A percentile compares a stretch with the other conserved stretches of the same genome.
These are phyloP conservation scores for Zootoca vivipara DNA, from an alignment of 2,113 vertebrate genomes.

Conservation along the genomic window DNA sequence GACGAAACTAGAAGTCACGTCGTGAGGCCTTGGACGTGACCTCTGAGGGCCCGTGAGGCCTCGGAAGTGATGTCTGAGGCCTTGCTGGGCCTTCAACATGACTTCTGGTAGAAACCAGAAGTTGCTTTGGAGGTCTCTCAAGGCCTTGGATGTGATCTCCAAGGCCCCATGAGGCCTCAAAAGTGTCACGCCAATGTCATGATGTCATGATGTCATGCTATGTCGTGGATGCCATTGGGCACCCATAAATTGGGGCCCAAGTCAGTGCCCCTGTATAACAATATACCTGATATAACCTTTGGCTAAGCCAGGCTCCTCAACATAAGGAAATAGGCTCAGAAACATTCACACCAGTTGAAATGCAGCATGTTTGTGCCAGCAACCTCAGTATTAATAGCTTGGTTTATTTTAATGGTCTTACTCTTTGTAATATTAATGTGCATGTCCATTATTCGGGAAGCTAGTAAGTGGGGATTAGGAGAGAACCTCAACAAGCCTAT, in stretches of 20 bases:
- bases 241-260: no score
- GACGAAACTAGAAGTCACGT: no score
- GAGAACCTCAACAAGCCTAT: background rate
- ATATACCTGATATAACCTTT: background rate
- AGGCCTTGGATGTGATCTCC: background rate
- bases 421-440: background rate
- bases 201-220: no score
- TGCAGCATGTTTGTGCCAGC: fast-evolving
- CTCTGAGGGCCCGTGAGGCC: no score
- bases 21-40: no score
- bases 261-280: no score
- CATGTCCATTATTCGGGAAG: background rate
- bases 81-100: no score
- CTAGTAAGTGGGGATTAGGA: background rate
- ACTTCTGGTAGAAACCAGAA: no score
- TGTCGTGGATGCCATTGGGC: no score
- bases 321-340: background rate
- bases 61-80: no score
- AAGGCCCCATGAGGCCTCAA: background rate
- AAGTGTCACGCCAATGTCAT: no score
- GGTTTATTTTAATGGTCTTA: background rate
- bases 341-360: background rate
- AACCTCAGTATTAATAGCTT: fast-evolving
- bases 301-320: background rate
- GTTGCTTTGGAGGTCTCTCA: no score